phyloP scores from a whole-genome alignment of 1,140 invertebrate genomes.

The Monochamus saltuarius region DNA sequence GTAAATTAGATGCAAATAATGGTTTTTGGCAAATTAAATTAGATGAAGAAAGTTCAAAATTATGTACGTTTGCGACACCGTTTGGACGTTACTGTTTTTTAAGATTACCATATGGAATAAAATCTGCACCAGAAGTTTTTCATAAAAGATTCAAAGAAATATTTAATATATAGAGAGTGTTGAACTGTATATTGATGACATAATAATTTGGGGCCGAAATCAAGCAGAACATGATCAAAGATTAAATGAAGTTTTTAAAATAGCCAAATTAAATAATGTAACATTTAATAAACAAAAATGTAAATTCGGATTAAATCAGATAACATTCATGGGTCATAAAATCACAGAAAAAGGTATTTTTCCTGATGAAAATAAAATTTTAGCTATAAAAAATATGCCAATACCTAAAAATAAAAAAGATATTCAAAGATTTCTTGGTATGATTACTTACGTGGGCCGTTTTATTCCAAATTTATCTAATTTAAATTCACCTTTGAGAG shows the following conservation, averaged over 20 bases:
- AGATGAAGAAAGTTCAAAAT: conserved; percentile 42
- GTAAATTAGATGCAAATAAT: conserved; percentile 52
- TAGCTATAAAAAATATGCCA: conserved; percentile 35
- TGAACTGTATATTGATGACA: conserved; percentile 48
- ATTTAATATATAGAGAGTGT: conserved; percentile 40
- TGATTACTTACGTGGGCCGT: conserved; percentile 30
- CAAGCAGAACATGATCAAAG: conserved; percentile 36
- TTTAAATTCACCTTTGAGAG: too few relatives aligned
- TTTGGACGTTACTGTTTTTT: conserved; percentile 48
- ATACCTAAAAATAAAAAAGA: conserved; percentile 39
- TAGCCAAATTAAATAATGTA: conserved; percentile 15
- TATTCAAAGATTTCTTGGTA: conserved; percentile 42
- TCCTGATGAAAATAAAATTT: conserved; percentile 22
- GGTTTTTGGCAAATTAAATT: conserved; percentile 46
- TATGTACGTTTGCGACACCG: conserved; percentile 50
- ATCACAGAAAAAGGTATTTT: conserved; percentile 8
- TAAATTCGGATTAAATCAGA: conserved; percentile 34
- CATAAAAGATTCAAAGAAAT: conserved; percentile 44
- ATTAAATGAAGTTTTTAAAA: conserved; percentile 34
- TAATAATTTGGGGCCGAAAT: conserved; percentile 41
- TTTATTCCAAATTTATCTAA: not conserved
- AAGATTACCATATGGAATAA: conserved; percentile 50
- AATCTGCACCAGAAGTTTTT: conserved; percentile 51
- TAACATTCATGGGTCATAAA: conserved; percentile 6
- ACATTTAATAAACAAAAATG: conserved; percentile 43